These are phyloP conservation scores for Cotesia glomerata DNA, from an alignment of 1,140 invertebrate species.

Conservation along the genomic window DNA sequence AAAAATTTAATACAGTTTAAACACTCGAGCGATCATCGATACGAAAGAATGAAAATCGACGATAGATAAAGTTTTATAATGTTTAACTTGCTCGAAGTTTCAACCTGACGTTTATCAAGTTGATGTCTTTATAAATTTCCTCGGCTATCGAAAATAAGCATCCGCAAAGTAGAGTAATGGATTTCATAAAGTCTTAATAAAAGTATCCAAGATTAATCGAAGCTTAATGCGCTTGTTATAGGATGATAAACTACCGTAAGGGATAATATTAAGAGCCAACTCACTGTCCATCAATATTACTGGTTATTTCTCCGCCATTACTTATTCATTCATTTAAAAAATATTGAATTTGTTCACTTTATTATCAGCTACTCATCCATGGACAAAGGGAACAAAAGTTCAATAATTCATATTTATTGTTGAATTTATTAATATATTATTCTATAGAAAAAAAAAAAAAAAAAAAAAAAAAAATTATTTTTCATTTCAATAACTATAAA, in stretches of 20 bases:
- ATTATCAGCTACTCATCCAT: background rate
- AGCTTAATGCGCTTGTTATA: conserved; percentile 49
- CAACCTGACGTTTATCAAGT: background rate
- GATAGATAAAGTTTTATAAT: conserved; percentile 24
- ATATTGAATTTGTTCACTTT: background rate
- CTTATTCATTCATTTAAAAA: background rate
- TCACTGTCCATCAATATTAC: conserved; percentile 56
- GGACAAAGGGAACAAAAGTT: no score
- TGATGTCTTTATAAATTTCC: background rate
- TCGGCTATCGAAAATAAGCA: background rate
- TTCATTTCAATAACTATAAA: no score
- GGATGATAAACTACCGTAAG: conserved; percentile 50
- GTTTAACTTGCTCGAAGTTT: conserved; percentile 25
- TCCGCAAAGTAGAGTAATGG: conserved; percentile 34
- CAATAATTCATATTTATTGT: no score
- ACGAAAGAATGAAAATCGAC: no score
- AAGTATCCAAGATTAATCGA: conserved; percentile 59
- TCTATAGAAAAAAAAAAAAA: background rate
- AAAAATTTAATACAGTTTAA: conserved; percentile 17
- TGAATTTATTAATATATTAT: background rate
- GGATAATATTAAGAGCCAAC: conserved; percentile 41
- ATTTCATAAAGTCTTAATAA: conserved; percentile 52
- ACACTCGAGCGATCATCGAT: conserved; percentile 5
- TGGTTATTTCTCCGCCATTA: conserved; percentile 21
- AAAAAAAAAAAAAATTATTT: background rate